Evolutionary conservation across 2,888 invertebrate genomes (phyloP), one percentile per base, ranked within the genome.

Genomic region (Mylabris sibirica): DNA sequence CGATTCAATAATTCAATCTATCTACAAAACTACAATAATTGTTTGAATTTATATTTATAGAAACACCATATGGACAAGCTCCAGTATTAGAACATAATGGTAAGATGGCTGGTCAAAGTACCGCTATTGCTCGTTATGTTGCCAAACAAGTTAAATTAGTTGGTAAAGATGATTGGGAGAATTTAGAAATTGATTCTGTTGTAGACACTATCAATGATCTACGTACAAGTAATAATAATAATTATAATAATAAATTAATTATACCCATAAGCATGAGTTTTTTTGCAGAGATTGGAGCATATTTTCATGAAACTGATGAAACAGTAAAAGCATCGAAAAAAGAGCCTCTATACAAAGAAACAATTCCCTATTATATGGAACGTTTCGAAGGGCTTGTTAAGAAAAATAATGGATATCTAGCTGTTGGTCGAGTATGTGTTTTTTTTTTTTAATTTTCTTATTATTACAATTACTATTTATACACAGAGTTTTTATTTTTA

Each of bases 81-180:
- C 92, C 92, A 0, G 81, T 90, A 0, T 76, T 92, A 66, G 89
- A 89, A 81, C 84, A 90, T 12, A 89, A 91, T 69, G 91, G 90
- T n/a, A 90, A 90, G 79, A 81, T 85, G 73, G 85, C 88, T 71
- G 86, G 88, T 30, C 92, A 92, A 80, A 89, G 89, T 53, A 66
- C 84, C 2, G 88, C 91, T 11, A 89, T 92, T 71, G 79, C 85
- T 35, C 87, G 92, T 49, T 92, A 90, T 81, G 82, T 91, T 59
- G 92, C 89, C 4, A 89, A 87, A 79, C 86, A 89, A 79, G 87
- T 86, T 68, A 88, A 87, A n/a, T 81, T 91, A n/a, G 83, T 83
- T 9, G 91, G 91, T 9, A 85, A 84, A 30, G 82, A 87, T 66
- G 86, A 87, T 26, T 89, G 88, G 82, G 89, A 91, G 77, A 86